These are phyloP conservation scores for Sciaenops ocellatus DNA, from an alignment of 2,797 vertebrate species.

Conservation along the genomic window DNA sequence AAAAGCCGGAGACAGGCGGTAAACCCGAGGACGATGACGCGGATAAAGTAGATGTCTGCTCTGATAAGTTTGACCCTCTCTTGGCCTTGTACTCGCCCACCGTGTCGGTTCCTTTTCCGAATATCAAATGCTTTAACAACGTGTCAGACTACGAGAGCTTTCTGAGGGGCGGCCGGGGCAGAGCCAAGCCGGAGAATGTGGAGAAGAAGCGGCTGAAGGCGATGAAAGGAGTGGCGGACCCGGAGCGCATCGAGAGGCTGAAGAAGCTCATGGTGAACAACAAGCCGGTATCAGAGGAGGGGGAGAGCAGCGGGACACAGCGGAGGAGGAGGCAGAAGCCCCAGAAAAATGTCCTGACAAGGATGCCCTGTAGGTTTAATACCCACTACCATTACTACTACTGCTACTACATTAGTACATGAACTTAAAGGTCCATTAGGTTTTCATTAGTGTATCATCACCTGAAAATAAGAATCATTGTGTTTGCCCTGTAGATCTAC, in stretches of 20 bases:
- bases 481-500: too few relatives aligned
- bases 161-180: constrained; percentile 85
- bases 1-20: constrained; percentile 2
- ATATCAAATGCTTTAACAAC: constrained; percentile 94
- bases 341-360: constrained; percentile 92
- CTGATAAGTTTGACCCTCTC: constrained; percentile 92
- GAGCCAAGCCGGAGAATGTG: constrained; percentile 86
- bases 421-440: too few relatives aligned
- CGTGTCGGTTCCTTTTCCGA: constrained; percentile 89
- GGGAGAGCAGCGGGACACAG: constrained; percentile 66
- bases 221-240: constrained; percentile 84
- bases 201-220: constrained; percentile 80
- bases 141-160: constrained; percentile 94
- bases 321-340: constrained; percentile 71
- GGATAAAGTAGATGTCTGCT: constrained; percentile 88
- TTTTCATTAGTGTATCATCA: too few relatives aligned
- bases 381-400: too few relatives aligned
- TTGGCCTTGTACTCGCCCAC: constrained; percentile 89
- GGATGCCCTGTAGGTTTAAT: constrained; percentile 91
- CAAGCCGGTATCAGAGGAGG: constrained; percentile 56
- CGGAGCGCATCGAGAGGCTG: constrained; percentile 88
- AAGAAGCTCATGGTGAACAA: constrained; percentile 88
- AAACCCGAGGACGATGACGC: constrained; percentile 61
- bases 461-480: too few relatives aligned
- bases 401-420: not conserved